Conservation (phyloP, 2,888 invertebrate genomes). For the Cataglyphis cursor region DNA sequence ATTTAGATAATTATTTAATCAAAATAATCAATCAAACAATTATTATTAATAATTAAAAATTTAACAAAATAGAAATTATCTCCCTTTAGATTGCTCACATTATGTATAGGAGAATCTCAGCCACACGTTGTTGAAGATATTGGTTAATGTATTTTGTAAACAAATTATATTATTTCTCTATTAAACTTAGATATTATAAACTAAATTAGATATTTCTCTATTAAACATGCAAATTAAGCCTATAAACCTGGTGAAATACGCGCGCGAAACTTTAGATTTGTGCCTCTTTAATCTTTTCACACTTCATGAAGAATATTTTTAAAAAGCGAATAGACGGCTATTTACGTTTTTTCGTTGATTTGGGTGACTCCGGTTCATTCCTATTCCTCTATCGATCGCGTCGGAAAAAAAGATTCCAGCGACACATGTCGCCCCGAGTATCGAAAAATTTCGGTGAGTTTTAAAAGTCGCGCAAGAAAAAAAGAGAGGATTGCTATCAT, state of each 20-base stretch:
- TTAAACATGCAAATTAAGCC: constrained; percentile 20
- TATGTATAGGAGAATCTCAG: constrained; percentile 27
- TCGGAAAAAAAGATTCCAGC: background rate
- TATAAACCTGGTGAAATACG: background rate
- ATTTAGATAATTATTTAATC: too few species aligned
- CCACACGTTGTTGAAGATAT: constrained; percentile 47
- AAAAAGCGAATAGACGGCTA: background rate
- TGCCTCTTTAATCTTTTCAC: background rate
- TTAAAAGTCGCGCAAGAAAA: background rate
- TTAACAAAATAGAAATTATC: too few species aligned
- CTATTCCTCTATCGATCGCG: constrained; percentile 6
- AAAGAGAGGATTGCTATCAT: background rate
- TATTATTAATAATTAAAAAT: too few species aligned
- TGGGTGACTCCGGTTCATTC: background rate
- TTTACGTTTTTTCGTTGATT: constrained; percentile 6
- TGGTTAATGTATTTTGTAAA: background rate
- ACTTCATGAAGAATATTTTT: background rate
- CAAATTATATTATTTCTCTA: constrained; percentile 10
- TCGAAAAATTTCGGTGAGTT: constrained; percentile 36
- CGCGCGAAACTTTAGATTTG: background rate
- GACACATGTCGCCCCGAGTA: background rate
- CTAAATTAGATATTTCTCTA: too few species aligned
- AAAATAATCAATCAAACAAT: too few species aligned
- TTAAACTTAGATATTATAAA: too few species aligned
- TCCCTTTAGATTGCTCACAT: too few species aligned